phyloP scores from a whole-genome alignment of 2,797 vertebrate species.

The Scolopax rusticola region DNA sequence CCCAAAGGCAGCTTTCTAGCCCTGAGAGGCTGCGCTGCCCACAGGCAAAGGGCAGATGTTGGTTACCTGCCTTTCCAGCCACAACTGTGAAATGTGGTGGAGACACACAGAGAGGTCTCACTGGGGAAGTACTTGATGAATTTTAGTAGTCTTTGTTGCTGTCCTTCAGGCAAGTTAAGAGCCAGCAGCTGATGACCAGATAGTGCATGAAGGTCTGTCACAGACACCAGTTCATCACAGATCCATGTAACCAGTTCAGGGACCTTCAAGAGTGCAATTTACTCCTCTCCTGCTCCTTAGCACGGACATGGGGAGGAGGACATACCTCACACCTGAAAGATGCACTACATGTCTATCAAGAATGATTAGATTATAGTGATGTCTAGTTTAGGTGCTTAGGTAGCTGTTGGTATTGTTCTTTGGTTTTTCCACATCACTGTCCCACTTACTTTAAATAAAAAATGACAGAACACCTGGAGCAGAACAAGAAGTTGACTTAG shows the following conservation, averaged over 20 bases:
- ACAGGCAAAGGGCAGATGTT: not conserved
- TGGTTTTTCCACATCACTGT: not conserved
- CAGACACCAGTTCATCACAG: not conserved
- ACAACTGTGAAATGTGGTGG: not conserved
- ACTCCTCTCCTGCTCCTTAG: not conserved
- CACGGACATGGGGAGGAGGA: not conserved
- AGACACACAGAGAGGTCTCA: not conserved
- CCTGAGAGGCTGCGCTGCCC: not conserved
- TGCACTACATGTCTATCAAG: not conserved
- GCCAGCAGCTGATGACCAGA: not conserved
- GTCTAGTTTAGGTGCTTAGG: not conserved
- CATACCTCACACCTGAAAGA: not conserved
- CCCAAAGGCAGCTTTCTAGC: not conserved
- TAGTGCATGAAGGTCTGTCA: not conserved
- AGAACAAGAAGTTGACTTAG: not conserved
- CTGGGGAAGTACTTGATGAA: not conserved
- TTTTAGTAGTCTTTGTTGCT: not conserved
- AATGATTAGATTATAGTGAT: not conserved
- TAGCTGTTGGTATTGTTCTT: not conserved
- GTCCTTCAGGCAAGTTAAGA: not conserved
- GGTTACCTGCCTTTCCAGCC: not conserved
- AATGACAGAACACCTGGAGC: not conserved
- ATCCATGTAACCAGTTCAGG: not conserved
- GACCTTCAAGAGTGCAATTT: not conserved
- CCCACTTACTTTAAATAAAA: not conserved